phyloP scores from a whole-genome alignment of 2,888 invertebrate species.

The Epicampocera succincta region DNA sequence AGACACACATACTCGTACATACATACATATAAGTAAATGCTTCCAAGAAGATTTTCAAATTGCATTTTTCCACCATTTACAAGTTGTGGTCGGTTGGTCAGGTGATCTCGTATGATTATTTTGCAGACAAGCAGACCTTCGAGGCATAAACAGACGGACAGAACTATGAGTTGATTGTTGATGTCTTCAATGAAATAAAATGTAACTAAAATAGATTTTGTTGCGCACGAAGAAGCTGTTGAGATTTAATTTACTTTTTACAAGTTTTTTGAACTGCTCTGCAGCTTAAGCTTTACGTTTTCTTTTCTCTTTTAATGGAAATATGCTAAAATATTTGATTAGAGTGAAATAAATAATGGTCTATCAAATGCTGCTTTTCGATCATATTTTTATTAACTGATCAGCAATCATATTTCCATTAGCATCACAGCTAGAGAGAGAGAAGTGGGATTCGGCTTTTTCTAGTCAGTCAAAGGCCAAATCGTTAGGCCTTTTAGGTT shows the following conservation, averaged over 20 bases:
- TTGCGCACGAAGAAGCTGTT: neutral
- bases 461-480: too few relatives aligned
- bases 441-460: neutral
- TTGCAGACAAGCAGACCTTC: conserved; percentile 18
- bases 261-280: conserved; percentile 5
- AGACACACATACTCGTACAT: too few relatives aligned
- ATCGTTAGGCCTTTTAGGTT: too few relatives aligned
- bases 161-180: neutral
- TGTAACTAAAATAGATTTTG: conserved; percentile 27
- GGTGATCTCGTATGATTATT: conserved; percentile 26
- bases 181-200: conserved; percentile 17
- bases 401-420: conserved; percentile 2
- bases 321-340: conserved; percentile 3
- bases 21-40: too few relatives aligned
- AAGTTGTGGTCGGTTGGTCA: conserved; percentile 15
- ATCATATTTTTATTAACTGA: conserved; percentile 1
- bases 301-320: too few relatives aligned
- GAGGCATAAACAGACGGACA: conserved; percentile 15
- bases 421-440: neutral
- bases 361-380: neutral
- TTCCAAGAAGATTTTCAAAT: conserved; percentile 19
- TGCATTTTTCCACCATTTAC: neutral
- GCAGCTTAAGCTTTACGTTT: neutral
- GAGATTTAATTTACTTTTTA: conserved; percentile 23
- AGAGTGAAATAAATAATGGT: neutral